Evolutionary conservation across 1,140 invertebrate genomes (phyloP).

Genomic region (Bombyx mandarina): DNA sequence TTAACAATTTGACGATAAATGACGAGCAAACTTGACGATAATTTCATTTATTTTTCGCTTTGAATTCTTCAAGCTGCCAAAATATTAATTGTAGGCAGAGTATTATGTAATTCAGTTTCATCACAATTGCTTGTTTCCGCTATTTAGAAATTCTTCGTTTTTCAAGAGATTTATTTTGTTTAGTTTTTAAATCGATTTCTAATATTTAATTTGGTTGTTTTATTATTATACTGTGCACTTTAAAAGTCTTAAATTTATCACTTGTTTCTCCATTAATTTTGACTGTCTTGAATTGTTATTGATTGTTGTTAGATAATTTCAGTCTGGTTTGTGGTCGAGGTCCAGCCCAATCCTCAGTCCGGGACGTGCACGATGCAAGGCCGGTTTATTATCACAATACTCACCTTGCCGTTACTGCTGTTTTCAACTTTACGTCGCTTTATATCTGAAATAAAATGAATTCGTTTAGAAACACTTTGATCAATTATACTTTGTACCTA

Average conservation of each 20-base stretch:
- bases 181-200: neutral
- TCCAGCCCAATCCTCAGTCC: conserved; percentile 70
- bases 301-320: neutral
- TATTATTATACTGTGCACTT: conserved; percentile 3
- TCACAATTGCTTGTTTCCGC: neutral
- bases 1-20: no score
- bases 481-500: no score
- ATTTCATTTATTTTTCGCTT: no score
- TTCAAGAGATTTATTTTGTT: neutral
- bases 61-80: no score
- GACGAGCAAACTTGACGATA: no score
- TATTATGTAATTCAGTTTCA: neutral
- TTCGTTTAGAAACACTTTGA: no score
- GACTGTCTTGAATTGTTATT: neutral
- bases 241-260: neutral
- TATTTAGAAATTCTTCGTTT: neutral
- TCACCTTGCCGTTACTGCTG: conserved; percentile 80
- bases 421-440: conserved; percentile 86
- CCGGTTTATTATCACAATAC: conserved; percentile 71
- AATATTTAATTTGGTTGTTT: neutral
- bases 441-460: conserved; percentile 71
- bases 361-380: conserved; percentile 62
- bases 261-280: neutral
- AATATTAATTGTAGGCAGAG: no score
- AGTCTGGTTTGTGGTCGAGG: conserved; percentile 17